These are phyloP conservation scores for Vireo griseus DNA, from an alignment of 2,797 vertebrate species.

Conservation along the genomic window DNA sequence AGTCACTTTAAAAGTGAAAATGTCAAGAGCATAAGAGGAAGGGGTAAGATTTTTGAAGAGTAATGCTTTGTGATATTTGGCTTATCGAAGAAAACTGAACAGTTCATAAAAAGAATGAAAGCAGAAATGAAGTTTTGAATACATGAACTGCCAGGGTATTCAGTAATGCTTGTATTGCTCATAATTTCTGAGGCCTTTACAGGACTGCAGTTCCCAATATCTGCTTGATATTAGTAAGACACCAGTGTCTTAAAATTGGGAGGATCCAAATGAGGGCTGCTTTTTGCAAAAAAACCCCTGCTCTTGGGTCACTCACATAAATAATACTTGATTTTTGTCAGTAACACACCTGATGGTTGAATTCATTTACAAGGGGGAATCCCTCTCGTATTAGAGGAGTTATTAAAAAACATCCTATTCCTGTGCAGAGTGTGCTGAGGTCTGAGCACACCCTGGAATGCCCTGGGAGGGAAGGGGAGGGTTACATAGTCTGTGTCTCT, in stretches of 20 bases:
- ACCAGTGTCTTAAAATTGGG: accelerated
- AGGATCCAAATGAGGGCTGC: background rate
- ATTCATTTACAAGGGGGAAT: background rate
- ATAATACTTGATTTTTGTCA: background rate
- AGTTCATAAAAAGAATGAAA: background rate
- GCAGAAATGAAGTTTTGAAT: background rate
- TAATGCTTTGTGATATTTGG: background rate
- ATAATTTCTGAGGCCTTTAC: background rate
- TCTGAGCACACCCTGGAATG: background rate
- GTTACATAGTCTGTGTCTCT: accelerated
- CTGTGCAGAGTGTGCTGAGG: background rate
- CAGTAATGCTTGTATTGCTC: background rate
- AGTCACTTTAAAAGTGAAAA: background rate
- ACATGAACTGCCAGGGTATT: background rate
- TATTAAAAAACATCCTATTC: background rate
- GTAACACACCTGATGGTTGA: background rate
- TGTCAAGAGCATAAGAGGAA: background rate
- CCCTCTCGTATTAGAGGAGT: background rate
- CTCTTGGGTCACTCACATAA: background rate
- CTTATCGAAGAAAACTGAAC: background rate
- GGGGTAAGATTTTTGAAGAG: background rate
- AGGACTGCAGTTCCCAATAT: background rate
- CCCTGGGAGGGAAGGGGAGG: background rate
- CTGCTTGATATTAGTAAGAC: background rate
- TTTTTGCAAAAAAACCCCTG: background rate